Percentiles rank a stretch among this genome's conserved stretches.
These are phyloP conservation scores for Fragariocoptes setiger DNA, from an alignment of 1,140 invertebrate species.

Conservation along the genomic window DNA sequence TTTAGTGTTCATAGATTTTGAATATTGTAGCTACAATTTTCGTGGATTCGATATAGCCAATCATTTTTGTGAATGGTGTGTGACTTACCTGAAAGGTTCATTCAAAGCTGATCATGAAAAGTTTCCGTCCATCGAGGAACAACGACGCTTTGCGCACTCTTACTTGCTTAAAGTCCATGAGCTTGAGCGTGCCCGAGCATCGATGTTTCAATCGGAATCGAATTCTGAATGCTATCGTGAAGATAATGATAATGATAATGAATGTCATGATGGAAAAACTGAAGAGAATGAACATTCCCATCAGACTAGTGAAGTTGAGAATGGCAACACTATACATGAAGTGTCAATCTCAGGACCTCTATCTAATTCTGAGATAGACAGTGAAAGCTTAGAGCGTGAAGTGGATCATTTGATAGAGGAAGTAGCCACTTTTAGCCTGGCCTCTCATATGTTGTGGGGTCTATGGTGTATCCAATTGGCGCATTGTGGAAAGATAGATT, in stretches of 20 bases:
- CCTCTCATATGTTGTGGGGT: conserved; percentile 64
- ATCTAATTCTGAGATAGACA: too few relatives aligned
- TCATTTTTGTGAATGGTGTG: conserved; percentile 71
- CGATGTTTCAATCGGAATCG: conserved; percentile 6
- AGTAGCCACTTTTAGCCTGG: conserved; percentile 41
- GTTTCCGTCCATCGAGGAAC: conserved; percentile 37
- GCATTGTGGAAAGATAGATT: conserved; percentile 60
- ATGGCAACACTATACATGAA: conserved; percentile 9
- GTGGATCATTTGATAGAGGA: conserved; percentile 36
- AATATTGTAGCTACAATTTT: conserved; percentile 76
- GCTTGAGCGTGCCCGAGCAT: conserved; percentile 4
- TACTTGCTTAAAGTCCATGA: conserved; percentile 26
- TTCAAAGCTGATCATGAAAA: conserved; percentile 27
- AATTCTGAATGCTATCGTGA: background rate
- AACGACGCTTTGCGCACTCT: conserved; percentile 39
- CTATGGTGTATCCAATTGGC: conserved; percentile 71
- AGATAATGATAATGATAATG: background rate
- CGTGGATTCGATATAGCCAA: conserved; percentile 88
- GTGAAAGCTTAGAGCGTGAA: conserved; percentile 19
- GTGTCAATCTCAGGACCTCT: conserved; percentile 4
- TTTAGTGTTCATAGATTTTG: conserved; percentile 85
- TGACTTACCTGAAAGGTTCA: conserved; percentile 30
- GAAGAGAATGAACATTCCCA: too few relatives aligned
- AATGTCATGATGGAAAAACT: too few relatives aligned
- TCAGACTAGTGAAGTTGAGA: too few relatives aligned